These are phyloP conservation scores for Mizuhopecten yessoensis DNA, from an alignment of 1,140 invertebrate genomes.

Conservation along the genomic window DNA sequence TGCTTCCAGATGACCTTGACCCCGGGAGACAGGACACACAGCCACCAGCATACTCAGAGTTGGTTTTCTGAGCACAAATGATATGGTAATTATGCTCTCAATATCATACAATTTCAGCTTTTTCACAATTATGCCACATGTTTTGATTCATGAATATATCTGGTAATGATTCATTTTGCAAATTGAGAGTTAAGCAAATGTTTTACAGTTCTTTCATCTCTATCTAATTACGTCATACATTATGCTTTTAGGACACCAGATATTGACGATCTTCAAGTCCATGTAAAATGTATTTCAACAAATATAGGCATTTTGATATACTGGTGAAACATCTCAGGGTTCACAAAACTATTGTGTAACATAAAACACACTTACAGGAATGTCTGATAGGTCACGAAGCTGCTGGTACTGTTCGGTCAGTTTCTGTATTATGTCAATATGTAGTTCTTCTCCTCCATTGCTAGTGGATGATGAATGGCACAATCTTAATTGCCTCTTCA, in stretches of 20 bases:
- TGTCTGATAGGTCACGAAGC: not conserved
- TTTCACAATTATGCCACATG: not conserved
- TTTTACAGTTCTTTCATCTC: no score
- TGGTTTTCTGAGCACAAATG: conserved; percentile 47
- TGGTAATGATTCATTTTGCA: no score
- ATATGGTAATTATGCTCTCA: not conserved
- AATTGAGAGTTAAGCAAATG: no score
- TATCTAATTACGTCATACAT: no score
- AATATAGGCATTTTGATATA: no score
- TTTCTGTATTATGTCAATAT: not conserved
- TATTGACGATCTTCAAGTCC: no score
- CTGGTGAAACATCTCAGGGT: no score
- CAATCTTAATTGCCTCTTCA: not conserved
- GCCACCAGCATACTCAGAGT: conserved; percentile 53
- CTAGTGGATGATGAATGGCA: not conserved
- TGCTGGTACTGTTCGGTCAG: not conserved
- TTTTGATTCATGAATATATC: no score
- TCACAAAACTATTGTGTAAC: no score
- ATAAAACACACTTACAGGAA: not conserved
- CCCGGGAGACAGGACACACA: conserved; percentile 42
- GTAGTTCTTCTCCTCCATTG: not conserved
- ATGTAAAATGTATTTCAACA: no score
- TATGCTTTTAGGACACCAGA: no score
- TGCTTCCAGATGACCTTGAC: no score
- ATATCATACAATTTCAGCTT: not conserved